phyloP scores from a whole-genome alignment of 1,140 invertebrate species.

The Macrostomum lignano region DNA sequence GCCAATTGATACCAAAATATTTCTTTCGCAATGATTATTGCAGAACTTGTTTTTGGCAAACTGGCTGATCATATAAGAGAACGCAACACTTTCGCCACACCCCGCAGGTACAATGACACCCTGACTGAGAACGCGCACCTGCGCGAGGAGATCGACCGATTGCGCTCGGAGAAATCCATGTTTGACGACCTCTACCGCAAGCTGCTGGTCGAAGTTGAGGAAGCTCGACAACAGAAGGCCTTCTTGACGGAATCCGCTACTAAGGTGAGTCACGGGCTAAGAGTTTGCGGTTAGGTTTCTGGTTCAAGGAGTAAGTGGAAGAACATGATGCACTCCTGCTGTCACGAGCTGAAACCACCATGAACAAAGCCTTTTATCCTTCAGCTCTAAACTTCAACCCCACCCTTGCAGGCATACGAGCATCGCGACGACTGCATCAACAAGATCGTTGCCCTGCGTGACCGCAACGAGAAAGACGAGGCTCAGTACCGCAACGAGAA shows the following conservation, averaged over 20 bases:
- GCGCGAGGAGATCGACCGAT: slow-evolving; percentile 41
- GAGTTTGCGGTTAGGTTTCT: too few relatives aligned
- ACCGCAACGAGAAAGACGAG: slow-evolving; percentile 31
- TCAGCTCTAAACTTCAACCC: too few relatives aligned
- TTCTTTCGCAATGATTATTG: too few relatives aligned
- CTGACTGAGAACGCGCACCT: slow-evolving; percentile 40
- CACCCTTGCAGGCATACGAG: slow-evolving; percentile 45
- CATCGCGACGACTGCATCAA: slow-evolving; percentile 47
- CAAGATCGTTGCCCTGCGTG: slow-evolving; percentile 42
- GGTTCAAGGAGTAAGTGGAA: too few relatives aligned
- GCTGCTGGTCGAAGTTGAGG: slow-evolving; percentile 37
- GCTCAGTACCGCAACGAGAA: slow-evolving; percentile 36
- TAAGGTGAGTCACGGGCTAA: too few relatives aligned
- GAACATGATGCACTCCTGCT: too few relatives aligned
- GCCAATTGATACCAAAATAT: too few relatives aligned
- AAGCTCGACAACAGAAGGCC: slow-evolving; percentile 42
- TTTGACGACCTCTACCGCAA: slow-evolving; percentile 44
- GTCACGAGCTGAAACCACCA: too few relatives aligned
- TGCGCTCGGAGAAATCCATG: slow-evolving; percentile 39
- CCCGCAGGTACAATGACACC: slow-evolving; percentile 42
- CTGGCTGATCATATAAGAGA: too few relatives aligned
- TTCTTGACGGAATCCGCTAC: slow-evolving; percentile 50
- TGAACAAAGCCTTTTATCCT: too few relatives aligned
- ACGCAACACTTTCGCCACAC: too few relatives aligned
- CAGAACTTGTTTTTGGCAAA: too few relatives aligned